Percentiles rank a stretch among this genome's conserved stretches.
These are phyloP conservation scores for Phortica magna DNA, from an alignment of 2,888 invertebrate species.

Conservation along the genomic window DNA sequence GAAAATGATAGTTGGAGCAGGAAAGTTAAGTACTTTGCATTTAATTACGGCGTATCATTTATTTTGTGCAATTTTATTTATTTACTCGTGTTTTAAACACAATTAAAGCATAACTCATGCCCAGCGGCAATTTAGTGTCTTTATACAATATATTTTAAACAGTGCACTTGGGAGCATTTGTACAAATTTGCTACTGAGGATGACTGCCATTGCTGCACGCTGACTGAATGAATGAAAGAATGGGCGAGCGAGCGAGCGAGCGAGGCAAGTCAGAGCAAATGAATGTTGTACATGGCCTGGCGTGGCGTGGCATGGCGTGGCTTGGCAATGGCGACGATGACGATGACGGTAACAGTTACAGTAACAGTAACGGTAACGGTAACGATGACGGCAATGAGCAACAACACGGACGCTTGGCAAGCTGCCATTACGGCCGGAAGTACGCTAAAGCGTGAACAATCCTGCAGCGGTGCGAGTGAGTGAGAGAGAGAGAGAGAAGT, in stretches of 20 bases:
- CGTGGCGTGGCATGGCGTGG: too few relatives aligned
- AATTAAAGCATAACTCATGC: slow-evolving; percentile 72
- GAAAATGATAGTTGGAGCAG: background rate
- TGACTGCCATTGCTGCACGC: background rate
- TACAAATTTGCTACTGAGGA: slow-evolving; percentile 45
- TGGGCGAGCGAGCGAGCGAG: background rate
- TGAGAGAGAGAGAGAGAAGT: too few relatives aligned
- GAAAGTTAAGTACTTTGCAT: slow-evolving; percentile 36
- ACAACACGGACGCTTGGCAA: background rate
- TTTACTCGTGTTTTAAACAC: slow-evolving; percentile 39
- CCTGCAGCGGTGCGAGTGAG: too few relatives aligned
- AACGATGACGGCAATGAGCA: too few relatives aligned
- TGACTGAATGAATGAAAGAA: background rate
- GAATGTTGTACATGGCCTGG: background rate
- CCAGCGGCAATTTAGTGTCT: slow-evolving; percentile 66
- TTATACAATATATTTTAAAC: slow-evolving; percentile 61
- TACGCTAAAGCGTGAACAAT: background rate
- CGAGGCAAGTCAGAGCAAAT: background rate
- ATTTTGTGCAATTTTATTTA: slow-evolving; percentile 41
- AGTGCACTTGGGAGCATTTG: slow-evolving; percentile 65
- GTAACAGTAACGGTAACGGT: background rate
- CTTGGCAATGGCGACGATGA: too few relatives aligned
- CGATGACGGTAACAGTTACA: background rate
- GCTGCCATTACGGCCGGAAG: slow-evolving; percentile 1
- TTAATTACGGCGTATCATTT: slow-evolving; percentile 40